Percentiles rank a stretch among this genome's conserved stretches.
These are phyloP conservation scores for Myotis daubentonii DNA, from an alignment of 2,797 vertebrate genomes.

Conservation along the genomic window DNA sequence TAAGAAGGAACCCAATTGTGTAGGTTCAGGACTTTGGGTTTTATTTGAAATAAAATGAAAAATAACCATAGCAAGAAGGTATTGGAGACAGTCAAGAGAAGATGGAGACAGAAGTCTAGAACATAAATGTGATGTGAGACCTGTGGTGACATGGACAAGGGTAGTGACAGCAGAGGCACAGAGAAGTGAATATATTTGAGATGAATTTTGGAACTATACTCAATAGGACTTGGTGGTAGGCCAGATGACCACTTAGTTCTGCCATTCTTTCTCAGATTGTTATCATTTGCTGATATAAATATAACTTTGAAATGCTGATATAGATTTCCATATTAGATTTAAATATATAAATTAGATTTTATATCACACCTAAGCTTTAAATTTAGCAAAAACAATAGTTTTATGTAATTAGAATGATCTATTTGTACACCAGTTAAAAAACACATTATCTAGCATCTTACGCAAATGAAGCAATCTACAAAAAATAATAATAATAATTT, in stretches of 20 bases:
- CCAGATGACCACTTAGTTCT: not conserved
- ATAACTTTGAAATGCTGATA: not conserved
- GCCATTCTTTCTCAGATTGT: not conserved
- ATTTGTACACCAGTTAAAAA: not conserved
- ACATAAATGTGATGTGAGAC: not conserved
- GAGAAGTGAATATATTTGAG: not conserved
- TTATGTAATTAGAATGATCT: not conserved
- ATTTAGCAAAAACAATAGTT: not conserved
- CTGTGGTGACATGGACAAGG: not conserved
- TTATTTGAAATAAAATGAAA: not conserved
- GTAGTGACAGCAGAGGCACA: not conserved
- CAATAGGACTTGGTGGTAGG: not conserved
- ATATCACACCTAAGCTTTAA: not conserved
- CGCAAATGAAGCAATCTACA: not conserved
- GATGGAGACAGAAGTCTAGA: not conserved
- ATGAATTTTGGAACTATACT: not conserved
- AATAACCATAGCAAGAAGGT: not conserved
- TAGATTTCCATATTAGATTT: not conserved
- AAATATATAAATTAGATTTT: conserved; percentile 13
- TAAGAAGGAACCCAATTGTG: not conserved
- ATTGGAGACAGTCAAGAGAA: not conserved
- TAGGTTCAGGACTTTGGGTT: not conserved
- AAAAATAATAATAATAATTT: conserved; percentile 2
- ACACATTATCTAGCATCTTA: not conserved
- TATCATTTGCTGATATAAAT: not conserved